These are phyloP conservation scores for Cyclina sinensis DNA, from an alignment of 1,140 invertebrate species.

Conservation along the genomic window DNA sequence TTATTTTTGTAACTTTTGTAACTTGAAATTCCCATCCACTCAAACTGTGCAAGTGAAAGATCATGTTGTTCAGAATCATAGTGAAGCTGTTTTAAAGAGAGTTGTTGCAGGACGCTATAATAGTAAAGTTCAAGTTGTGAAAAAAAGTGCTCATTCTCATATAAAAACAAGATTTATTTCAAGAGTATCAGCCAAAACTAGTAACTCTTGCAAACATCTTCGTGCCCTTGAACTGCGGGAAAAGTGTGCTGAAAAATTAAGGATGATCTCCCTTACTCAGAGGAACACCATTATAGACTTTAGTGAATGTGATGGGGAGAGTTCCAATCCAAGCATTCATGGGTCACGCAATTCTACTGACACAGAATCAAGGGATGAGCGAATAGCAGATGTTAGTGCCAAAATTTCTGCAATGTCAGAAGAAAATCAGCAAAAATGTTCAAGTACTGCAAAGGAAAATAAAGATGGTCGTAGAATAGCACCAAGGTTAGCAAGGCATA, in stretches of 20 bases:
- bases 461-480: slow-evolving; percentile 1
- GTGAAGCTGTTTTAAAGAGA: neutral
- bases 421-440: neutral
- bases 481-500: slow-evolving; percentile 16
- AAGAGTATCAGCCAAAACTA: neutral
- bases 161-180: neutral
- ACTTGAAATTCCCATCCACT: slow-evolving; percentile 20
- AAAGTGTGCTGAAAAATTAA: slow-evolving; percentile 61
- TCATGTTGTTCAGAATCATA: slow-evolving; percentile 34
- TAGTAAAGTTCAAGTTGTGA: neutral
- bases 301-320: neutral
- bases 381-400: neutral
- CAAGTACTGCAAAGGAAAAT: neutral
- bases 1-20: slow-evolving; percentile 51
- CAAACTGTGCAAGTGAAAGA: slow-evolving; percentile 31
- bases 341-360: neutral
- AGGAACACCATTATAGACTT: neutral
- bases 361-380: neutral
- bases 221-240: slow-evolving; percentile 36
- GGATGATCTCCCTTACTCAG: slow-evolving; percentile 7
- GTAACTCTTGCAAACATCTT: slow-evolving; percentile 23
- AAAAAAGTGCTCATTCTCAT: neutral
- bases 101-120: slow-evolving; percentile 15
- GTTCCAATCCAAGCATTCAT: neutral
- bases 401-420: neutral